phyloP scores from a whole-genome alignment of 2,888 invertebrate species.

The Pristionchus entomophagus region DNA sequence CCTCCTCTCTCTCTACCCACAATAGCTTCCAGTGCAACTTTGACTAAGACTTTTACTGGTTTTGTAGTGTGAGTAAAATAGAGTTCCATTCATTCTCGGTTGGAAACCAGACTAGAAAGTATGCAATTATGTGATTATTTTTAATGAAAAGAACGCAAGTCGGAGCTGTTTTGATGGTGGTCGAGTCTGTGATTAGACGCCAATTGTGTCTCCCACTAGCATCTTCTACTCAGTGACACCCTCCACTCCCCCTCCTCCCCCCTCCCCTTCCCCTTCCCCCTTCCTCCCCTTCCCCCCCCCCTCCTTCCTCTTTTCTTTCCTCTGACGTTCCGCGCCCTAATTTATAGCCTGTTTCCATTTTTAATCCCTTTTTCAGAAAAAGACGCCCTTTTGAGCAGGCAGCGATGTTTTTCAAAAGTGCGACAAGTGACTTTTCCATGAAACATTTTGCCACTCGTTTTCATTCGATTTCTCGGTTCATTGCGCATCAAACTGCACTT shows the following conservation, averaged over 20 bases:
- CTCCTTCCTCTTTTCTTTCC: neutral
- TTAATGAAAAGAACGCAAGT: too few species aligned
- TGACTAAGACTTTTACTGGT: too few species aligned
- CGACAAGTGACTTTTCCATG: neutral
- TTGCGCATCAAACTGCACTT: neutral
- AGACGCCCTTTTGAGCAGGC: neutral
- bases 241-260: neutral
- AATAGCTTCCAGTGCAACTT: too few species aligned
- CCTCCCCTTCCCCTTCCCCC: neutral
- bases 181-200: neutral
- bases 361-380: neutral
- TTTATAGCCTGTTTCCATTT: neutral
- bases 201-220: neutral
- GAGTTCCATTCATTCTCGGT: too few species aligned
- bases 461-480: neutral
- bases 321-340: slow-evolving; percentile 10
- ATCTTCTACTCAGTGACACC: too few species aligned
- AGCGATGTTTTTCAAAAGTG: neutral
- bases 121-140: too few species aligned
- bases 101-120: too few species aligned
- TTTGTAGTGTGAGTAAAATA: too few species aligned
- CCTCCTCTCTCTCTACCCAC: too few species aligned
- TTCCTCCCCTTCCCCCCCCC: neutral
- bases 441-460: neutral
- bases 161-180: slow-evolving; percentile 6